A percentile compares a stretch with the other conserved stretches of the same genome.
Evolutionary conservation across 2,888 invertebrate genomes (phyloP).

Genomic region (Hyppa rectilinea): DNA sequence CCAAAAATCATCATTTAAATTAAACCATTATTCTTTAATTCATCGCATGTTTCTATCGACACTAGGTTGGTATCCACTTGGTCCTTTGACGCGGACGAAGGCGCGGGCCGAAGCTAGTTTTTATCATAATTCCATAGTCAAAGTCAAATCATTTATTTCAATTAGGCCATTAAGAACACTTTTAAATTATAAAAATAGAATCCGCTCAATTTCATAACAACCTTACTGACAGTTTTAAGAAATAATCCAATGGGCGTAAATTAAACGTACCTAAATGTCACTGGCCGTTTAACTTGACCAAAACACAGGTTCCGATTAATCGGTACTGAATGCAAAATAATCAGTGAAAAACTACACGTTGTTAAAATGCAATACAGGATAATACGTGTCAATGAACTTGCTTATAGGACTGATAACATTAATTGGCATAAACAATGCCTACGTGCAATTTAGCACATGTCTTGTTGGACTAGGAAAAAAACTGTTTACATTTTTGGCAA

Average conservation of each 20-base stretch:
- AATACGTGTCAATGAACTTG: slow-evolving; percentile 12
- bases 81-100: too few species aligned
- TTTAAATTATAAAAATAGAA: background rate
- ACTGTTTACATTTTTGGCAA: background rate
- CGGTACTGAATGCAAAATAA: background rate
- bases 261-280: too few species aligned
- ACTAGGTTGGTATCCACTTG: background rate
- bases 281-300: background rate
- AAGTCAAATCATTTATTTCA: background rate
- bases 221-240: background rate
- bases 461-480: background rate
- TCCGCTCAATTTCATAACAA: background rate
- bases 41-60: background rate
- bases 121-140: background rate
- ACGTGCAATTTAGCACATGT: background rate
- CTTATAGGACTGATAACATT: background rate
- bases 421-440: slow-evolving; percentile 5
- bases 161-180: too few species aligned
- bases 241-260: background rate
- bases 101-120: background rate
- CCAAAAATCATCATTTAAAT: background rate
- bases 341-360: background rate
- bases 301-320: background rate
- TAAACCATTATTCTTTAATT: background rate
- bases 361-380: background rate